phyloP scores from a whole-genome alignment of 2,797 vertebrate genomes.

The Oryzias dopingdopingensis region DNA sequence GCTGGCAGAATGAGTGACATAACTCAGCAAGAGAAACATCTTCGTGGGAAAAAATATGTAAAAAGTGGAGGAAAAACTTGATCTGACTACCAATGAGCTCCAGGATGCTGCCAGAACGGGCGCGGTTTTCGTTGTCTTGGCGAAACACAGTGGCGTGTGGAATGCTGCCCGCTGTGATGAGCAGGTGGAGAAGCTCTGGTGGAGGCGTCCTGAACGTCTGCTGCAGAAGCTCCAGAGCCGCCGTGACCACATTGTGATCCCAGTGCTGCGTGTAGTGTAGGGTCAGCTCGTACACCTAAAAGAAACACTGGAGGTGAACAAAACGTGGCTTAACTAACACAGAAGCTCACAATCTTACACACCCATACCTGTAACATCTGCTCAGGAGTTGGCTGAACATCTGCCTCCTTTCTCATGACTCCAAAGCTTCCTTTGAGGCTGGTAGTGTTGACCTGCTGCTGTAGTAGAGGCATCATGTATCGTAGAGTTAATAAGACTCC shows the following conservation, averaged over 20 bases:
- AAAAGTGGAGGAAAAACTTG: too few species aligned
- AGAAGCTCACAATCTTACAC: neutral
- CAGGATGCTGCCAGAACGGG: conserved; percentile 89
- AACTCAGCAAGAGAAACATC: too few species aligned
- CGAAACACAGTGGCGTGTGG: conserved; percentile 77
- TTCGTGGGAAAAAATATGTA: too few species aligned
- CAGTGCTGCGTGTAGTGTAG: conserved; percentile 92
- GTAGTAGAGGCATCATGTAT: conserved; percentile 92
- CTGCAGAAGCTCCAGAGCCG: conserved; percentile 91
- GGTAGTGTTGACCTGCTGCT: conserved; percentile 92
- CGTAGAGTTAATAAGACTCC: conserved; percentile 92
- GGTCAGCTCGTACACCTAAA: conserved; percentile 92
- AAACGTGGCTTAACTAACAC: neutral
- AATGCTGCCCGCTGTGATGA: conserved; percentile 84
- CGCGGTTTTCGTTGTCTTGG: conserved; percentile 79
- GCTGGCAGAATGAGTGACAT: too few species aligned
- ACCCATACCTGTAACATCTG: conserved; percentile 87
- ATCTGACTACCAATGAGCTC: conserved; percentile 87
- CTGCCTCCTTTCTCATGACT: conserved; percentile 90
- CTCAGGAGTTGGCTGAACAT: conserved; percentile 89
- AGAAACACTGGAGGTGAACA: neutral
- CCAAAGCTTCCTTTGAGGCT: conserved; percentile 98
- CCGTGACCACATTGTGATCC: conserved; percentile 96
- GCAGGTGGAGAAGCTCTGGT: conserved; percentile 85
- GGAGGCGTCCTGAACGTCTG: conserved; percentile 92